Evolutionary conservation across 2,113 vertebrate species (phyloP).

Genomic region (Phoenicopterus ruber): DNA sequence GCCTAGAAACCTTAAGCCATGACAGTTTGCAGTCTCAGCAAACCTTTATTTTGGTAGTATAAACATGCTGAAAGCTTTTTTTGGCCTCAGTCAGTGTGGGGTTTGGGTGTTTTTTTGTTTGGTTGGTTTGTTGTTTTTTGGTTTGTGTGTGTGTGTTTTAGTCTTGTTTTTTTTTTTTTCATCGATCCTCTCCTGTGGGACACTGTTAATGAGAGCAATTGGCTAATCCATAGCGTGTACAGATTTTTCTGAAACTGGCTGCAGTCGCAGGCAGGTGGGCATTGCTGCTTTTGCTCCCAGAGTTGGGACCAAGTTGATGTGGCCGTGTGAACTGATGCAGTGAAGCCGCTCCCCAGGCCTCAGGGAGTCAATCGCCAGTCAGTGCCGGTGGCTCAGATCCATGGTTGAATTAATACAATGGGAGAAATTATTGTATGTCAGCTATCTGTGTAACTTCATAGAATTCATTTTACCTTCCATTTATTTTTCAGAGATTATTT

Average conservation of each 20-base stretch:
- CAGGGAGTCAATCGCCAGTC: not conserved
- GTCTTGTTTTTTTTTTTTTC: not conserved
- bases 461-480: not conserved
- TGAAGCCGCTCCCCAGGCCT: not conserved
- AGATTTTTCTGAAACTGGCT: slow-evolving; percentile 5
- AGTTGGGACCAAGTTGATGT: not conserved
- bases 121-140: not conserved
- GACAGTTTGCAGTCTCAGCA: not conserved
- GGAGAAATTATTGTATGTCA: not conserved
- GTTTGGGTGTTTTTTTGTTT: not conserved
- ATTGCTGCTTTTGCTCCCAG: not conserved
- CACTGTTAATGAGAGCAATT: not conserved
- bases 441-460: not conserved
- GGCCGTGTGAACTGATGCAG: not conserved
- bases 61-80: not conserved
- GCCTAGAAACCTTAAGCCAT: not conserved
- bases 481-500: not conserved
- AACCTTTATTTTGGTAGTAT: not conserved
- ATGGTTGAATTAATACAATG: not conserved
- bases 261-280: not conserved
- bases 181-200: not conserved
- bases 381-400: not conserved
- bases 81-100: not conserved
- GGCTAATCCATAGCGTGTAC: not conserved
- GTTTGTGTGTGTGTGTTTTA: not conserved